These are phyloP conservation scores for Tetrapedia diversipes DNA, from an alignment of 2,888 invertebrate species.

Conservation along the genomic window DNA sequence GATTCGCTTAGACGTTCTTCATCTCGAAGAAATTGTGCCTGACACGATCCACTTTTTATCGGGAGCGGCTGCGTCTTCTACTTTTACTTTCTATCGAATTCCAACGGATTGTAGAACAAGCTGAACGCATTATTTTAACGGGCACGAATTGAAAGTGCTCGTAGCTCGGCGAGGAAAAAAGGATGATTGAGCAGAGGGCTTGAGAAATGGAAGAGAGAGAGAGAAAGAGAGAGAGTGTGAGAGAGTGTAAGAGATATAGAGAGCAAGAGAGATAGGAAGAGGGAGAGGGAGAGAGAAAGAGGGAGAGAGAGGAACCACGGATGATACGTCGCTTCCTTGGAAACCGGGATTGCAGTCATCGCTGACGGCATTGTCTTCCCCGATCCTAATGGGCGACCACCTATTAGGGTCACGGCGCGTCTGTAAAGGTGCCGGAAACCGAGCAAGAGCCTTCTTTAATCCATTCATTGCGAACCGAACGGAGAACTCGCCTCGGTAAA, in stretches of 20 bases:
- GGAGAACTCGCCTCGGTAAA: conserved; percentile 30
- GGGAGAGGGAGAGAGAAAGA: no score
- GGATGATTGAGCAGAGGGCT: conserved; percentile 3
- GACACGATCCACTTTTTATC: not conserved
- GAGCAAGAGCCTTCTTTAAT: conserved; percentile 61
- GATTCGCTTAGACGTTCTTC: not conserved
- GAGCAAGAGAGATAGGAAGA: no score
- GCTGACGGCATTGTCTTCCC: conserved; percentile 67
- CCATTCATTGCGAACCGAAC: conserved; percentile 65
- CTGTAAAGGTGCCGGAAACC: conserved; percentile 76
- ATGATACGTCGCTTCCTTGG: conserved; percentile 71
- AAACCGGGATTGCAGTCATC: conserved; percentile 64
- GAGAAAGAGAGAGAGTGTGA: no score
- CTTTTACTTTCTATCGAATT: conserved; percentile 5
- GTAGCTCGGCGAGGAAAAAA: not conserved
- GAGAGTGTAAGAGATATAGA: no score
- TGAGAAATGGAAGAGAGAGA: no score
- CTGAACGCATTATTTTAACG: not conserved
- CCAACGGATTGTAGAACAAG: not conserved
- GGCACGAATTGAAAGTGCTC: not conserved
- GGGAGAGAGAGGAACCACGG: conserved; percentile 67
- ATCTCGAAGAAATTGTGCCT: not conserved
- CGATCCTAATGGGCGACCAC: conserved; percentile 57
- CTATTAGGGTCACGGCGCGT: conserved; percentile 77
- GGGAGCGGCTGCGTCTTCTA: not conserved